Evolutionary conservation across 2,888 invertebrate species (phyloP), one percentile per base, ranked within the genome.

Genomic region (Argyresthia goedartella): DNA sequence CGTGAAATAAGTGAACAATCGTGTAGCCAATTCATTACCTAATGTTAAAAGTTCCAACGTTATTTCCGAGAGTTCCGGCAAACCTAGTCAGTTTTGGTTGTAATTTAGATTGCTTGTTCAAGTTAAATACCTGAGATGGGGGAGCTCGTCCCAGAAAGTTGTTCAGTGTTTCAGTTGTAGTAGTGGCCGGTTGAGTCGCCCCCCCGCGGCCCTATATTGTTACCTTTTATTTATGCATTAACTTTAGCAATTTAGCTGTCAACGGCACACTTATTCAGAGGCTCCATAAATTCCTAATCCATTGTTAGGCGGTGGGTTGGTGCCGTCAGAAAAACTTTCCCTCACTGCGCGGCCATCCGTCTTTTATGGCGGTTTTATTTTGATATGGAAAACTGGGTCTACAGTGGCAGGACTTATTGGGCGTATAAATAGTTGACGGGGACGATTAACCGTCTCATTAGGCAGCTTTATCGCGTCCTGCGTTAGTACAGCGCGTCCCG

Each of bases 171-270:
- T 25, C 13, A 14, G 48, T 36, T 15, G 14, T 14, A 36, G 36
- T 36, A 36, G 48, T 36, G 48, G 48, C 36, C 35, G 47, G 36
- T 9, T 9, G 11, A 35, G 36, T 36, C 36, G 48, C 36, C 14
- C 14, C 10, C 39, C 10, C 10, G 25, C 25, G 33, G 4, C 9
- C 48, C 48, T 48, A 75, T 69, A 77, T 79, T 78, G 80, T 80
- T 74, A 71, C 76, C 74, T 73, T 75, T 76, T 82, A 84, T 82
- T 81, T 82, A 82, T 82, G 81, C 74, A 77, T 80, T 79, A 81
- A 82, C 74, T 84, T 84, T 73, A 62, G 69, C 81, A 77, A 81
- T 84, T 78, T 74, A 75, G 70, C 73, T 73, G 75, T 76, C 79
- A 64, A 64, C 64, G 61, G 60, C 69, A 69, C 69, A 67, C 66